Percentiles rank a stretch among this genome's conserved stretches.
Evolutionary conservation across 2,888 invertebrate genomes (phyloP).

Genomic region (Epinotia demarniana): DNA sequence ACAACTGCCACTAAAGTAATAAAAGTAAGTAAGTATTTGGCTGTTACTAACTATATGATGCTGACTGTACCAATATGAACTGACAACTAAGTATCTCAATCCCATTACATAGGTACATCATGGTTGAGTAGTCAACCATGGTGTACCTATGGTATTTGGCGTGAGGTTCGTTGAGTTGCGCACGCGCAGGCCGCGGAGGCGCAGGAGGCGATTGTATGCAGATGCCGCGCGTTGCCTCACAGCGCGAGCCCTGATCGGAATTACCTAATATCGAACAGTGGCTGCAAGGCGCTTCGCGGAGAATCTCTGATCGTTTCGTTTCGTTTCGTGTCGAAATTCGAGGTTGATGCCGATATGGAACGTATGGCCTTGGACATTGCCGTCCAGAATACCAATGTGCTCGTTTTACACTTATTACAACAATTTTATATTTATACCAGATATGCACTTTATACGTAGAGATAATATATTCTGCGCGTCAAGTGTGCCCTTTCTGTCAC

Average conservation of each 20-base stretch:
- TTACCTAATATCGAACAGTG: constrained; percentile 29
- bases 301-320: constrained; percentile 33
- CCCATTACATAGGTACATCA: no score
- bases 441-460: not conserved
- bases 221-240: constrained; percentile 19
- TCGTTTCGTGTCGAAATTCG: constrained; percentile 14
- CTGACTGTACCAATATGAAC: no score
- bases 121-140: not conserved
- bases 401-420: not conserved
- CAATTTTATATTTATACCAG: not conserved
- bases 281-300: constrained; percentile 7
- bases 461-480: not conserved
- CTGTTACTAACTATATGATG: no score
- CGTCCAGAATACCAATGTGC: constrained; percentile 42
- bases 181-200: not conserved
- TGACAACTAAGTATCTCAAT: no score
- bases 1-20: no score
- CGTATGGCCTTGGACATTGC: constrained; percentile 24
- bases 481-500: no score
- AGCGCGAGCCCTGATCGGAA: constrained; percentile 33
- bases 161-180: not conserved
- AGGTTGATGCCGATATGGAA: constrained; percentile 33
- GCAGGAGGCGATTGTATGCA: constrained; percentile 14
- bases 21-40: no score
- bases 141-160: not conserved